Evolutionary conservation across 2,888 invertebrate species (phyloP).

Genomic region (Lithodes maja): DNA sequence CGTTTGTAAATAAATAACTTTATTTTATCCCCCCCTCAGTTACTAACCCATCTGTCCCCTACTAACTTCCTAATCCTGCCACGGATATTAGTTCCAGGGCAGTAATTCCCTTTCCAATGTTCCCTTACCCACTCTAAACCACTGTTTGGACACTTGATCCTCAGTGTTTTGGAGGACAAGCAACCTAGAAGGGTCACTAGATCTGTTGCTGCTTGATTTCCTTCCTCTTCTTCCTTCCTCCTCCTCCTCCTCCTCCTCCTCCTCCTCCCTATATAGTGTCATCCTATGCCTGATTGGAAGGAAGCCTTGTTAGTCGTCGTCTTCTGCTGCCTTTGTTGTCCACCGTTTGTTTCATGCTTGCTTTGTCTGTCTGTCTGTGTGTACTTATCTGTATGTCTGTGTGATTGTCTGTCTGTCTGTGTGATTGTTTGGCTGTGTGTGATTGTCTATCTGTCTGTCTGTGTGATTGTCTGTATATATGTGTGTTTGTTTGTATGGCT

Average conservation of each 20-base stretch:
- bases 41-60: too few relatives aligned
- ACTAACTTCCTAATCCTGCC: too few relatives aligned
- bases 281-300: not conserved
- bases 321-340: not conserved
- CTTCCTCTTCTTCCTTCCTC: not conserved
- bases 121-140: too few relatives aligned
- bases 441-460: not conserved
- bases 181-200: too few relatives aligned
- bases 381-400: too few relatives aligned
- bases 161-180: too few relatives aligned
- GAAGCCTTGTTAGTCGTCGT: not conserved
- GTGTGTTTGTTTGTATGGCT: not conserved
- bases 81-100: too few relatives aligned
- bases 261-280: not conserved
- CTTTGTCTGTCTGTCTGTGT: not conserved
- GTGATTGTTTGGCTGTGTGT: not conserved
- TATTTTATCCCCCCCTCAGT: too few relatives aligned
- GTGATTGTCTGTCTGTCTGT: not conserved
- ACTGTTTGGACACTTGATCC: too few relatives aligned
- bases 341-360: not conserved
- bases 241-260: not conserved
- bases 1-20: too few relatives aligned
- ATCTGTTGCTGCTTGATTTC: too few relatives aligned
- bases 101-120: too few relatives aligned
- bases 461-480: not conserved